These are phyloP conservation scores for Uropetala carovei DNA, from an alignment of 2,888 invertebrate species.

Conservation along the genomic window DNA sequence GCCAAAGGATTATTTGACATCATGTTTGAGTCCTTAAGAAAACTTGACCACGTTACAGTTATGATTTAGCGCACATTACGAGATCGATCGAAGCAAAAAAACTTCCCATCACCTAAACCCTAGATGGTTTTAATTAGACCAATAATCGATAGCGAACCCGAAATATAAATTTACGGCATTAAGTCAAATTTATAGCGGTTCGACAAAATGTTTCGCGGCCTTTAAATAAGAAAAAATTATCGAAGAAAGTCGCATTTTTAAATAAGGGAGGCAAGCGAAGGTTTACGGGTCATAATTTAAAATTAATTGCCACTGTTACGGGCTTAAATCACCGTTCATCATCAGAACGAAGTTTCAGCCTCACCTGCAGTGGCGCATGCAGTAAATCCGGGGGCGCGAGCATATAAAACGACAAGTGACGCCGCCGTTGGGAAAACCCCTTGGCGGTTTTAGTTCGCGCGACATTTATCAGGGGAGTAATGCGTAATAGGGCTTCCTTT, in stretches of 20 bases:
- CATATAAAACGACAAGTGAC: slow-evolving; percentile 25
- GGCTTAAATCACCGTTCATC: slow-evolving; percentile 60
- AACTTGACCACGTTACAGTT: no score
- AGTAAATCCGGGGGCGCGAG: slow-evolving; percentile 38
- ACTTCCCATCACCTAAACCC: no score
- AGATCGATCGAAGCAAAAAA: no score
- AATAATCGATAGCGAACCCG: not conserved
- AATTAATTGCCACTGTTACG: slow-evolving; percentile 42
- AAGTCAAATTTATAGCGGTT: slow-evolving; percentile 23
- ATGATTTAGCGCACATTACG: no score
- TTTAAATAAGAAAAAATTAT: not conserved
- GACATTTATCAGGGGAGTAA: slow-evolving; percentile 46
- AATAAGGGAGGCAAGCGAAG: slow-evolving; percentile 1
- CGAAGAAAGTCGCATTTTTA: not conserved
- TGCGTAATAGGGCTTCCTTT: slow-evolving; percentile 31
- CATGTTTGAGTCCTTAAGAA: no score
- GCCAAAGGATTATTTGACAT: no score
- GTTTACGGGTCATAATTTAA: slow-evolving; percentile 55
- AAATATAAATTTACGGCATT: not conserved
- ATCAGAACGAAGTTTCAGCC: slow-evolving; percentile 41
- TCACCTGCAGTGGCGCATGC: slow-evolving; percentile 51
- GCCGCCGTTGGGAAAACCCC: not conserved
- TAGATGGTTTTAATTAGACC: not conserved
- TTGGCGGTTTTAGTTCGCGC: slow-evolving; percentile 4
- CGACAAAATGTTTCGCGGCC: not conserved